Base-by-base conservation (phyloP, 2,888 invertebrate genomes). In the Agrenia bidenticulata region DNA sequence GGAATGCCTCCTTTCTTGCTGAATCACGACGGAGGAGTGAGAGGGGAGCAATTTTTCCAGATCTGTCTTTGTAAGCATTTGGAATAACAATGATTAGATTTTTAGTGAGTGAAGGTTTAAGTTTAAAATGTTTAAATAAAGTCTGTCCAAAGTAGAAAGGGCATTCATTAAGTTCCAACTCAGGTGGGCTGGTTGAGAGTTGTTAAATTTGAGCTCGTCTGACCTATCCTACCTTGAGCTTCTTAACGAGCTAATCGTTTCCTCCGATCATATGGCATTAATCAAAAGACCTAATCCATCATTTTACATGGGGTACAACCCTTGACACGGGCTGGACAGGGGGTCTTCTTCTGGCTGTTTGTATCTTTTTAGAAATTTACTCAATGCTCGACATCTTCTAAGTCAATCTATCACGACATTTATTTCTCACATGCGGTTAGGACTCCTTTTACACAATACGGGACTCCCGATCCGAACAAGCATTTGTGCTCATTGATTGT, bases 221-320 rank as follows among this genome's bases (percentile, higher is more conserved):
- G 37, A 55, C 55, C 57, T 41, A 23, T 7, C 41, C 41, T 57
- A 17, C 42, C 26, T 57, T 41, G 5, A 58, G 37, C 32, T 37
- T 61, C 66, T 65, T 72, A 72, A 69, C 64, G 65, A 72, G 67
- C 68, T 73, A 73, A 73, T 73, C 72, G 66, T 17, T 57, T 19
- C 19, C 62, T 73, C 68, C 67, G 65, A 72, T 72, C 72, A 72
- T 62, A 57, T 51, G 60, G 67, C 69, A 69, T 72, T 72, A 70
- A 73, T 70, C 70, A 72, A 64, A 65, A 64, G 66, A 60, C 66
- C 68, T 61, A 67, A 72, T 72, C 72, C 72, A 72, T 72, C 72
- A 72, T 72, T 67, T 72, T 64, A 41, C 57, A 59, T 67, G 42
- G 61, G 68, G 66, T 59, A 69, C 64, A 57, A 68, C 71, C 71